These are phyloP conservation scores for Troides helena DNA, from an alignment of 2,888 invertebrate genomes.

Conservation along the genomic window DNA sequence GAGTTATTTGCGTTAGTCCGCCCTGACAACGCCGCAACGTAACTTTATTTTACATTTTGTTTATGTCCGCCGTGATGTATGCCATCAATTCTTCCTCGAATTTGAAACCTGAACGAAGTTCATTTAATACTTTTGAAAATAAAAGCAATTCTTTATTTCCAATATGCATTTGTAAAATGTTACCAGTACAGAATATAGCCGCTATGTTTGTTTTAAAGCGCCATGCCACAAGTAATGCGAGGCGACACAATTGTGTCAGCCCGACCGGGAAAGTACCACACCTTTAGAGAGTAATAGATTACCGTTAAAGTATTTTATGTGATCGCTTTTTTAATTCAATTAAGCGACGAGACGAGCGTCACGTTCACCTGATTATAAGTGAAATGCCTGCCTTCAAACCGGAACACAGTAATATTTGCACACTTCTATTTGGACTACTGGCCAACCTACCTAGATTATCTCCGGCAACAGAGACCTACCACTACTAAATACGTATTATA, in stretches of 20 bases:
- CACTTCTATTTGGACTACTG: no score
- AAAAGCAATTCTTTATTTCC: neutral
- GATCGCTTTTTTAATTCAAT: neutral
- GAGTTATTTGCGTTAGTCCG: slow-evolving; percentile 71
- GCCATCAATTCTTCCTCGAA: slow-evolving; percentile 27
- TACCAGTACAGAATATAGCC: neutral
- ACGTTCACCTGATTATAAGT: no score
- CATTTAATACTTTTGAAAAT: slow-evolving; percentile 14
- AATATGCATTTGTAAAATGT: slow-evolving; percentile 1
- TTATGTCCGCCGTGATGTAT: slow-evolving; percentile 39
- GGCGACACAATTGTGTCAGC: neutral
- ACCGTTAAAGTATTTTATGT: neutral
- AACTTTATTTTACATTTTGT: slow-evolving; percentile 53
- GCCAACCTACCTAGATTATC: no score
- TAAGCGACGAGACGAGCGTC: no score
- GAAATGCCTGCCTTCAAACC: no score
- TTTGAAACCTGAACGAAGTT: slow-evolving; percentile 17
- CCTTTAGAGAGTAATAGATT: neutral
- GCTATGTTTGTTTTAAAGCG: neutral
- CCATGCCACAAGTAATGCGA: neutral
- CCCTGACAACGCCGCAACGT: slow-evolving; percentile 56
- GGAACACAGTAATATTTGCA: no score
- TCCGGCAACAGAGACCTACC: no score
- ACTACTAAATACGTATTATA: no score
- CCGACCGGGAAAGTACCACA: neutral